phyloP scores from a whole-genome alignment of 1,140 invertebrate genomes.

The Drosophila parvula region DNA sequence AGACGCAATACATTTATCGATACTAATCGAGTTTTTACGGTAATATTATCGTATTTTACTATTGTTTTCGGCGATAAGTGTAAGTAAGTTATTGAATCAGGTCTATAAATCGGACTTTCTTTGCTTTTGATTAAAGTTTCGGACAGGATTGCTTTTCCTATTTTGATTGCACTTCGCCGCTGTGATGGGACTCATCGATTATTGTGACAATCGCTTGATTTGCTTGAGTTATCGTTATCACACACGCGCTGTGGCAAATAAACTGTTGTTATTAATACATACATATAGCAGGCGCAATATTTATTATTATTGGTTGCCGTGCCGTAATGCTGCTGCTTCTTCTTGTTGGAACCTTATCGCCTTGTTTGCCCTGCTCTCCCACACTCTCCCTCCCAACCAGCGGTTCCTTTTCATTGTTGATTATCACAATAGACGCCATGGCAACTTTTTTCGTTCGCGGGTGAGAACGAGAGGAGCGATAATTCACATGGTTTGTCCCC shows the following conservation, averaged over 20 bases:
- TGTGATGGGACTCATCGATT: conserved; percentile 32
- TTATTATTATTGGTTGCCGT: conserved; percentile 61
- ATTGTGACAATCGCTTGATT: conserved; percentile 40
- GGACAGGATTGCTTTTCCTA: not conserved
- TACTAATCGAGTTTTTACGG: not conserved
- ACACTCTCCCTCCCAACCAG: not conserved
- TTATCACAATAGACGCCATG: conserved; percentile 58
- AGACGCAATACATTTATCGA: not conserved
- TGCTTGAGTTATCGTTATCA: conserved; percentile 58
- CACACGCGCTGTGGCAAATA: conserved; percentile 45
- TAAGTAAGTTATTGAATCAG: not conserved
- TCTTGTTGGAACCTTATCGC: conserved; percentile 29
- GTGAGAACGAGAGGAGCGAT: conserved; percentile 5
- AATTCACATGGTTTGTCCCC: conserved; percentile 45
- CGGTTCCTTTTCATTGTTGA: conserved; percentile 38
- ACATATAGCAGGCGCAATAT: conserved; percentile 40
- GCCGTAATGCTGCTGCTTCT: conserved; percentile 23
- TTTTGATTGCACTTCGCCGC: not conserved
- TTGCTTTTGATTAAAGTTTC: too few species aligned
- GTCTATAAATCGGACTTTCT: not conserved
- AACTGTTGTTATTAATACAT: conserved; percentile 45
- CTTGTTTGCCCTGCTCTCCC: not conserved
- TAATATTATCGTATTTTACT: not conserved
- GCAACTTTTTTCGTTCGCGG: conserved; percentile 33
- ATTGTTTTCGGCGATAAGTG: too few species aligned